phyloP scores from a whole-genome alignment of 2,113 vertebrate species.

The Marcusenius ussheri region DNA sequence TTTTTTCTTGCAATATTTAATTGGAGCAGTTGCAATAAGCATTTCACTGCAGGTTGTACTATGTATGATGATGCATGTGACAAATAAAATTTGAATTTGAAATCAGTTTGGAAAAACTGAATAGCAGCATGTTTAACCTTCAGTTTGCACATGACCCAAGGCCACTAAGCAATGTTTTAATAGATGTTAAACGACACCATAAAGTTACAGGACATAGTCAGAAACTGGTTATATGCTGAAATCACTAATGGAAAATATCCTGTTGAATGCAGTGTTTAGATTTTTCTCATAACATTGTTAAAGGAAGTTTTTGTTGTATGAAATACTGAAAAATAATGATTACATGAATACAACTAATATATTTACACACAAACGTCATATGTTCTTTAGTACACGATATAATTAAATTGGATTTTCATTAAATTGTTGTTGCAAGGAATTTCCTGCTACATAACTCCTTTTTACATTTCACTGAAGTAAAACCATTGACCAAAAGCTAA shows the following conservation, averaged over 20 bases:
- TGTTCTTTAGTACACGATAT: background rate
- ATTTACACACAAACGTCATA: background rate
- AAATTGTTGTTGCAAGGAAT: background rate
- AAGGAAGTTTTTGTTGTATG: background rate
- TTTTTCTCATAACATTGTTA: background rate
- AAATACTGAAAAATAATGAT: background rate
- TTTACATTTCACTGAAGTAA: background rate
- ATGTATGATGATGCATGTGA: too few species aligned
- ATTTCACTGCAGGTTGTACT: too few species aligned
- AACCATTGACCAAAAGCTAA: conserved; percentile 1
- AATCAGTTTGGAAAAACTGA: background rate
- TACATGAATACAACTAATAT: background rate
- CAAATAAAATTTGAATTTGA: background rate
- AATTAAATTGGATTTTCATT: background rate
- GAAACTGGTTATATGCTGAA: background rate
- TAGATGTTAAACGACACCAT: background rate
- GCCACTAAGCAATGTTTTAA: background rate
- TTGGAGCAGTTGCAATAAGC: too few species aligned
- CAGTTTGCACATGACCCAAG: background rate
- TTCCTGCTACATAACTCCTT: background rate
- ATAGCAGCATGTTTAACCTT: background rate
- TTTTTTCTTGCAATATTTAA: too few species aligned
- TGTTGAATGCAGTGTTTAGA: background rate
- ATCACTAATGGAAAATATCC: background rate
- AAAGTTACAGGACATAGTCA: background rate